Percentiles rank a stretch among this genome's conserved stretches.
phyloP scores from a whole-genome alignment of 2,888 invertebrate species.

The Icerya purchasi region DNA sequence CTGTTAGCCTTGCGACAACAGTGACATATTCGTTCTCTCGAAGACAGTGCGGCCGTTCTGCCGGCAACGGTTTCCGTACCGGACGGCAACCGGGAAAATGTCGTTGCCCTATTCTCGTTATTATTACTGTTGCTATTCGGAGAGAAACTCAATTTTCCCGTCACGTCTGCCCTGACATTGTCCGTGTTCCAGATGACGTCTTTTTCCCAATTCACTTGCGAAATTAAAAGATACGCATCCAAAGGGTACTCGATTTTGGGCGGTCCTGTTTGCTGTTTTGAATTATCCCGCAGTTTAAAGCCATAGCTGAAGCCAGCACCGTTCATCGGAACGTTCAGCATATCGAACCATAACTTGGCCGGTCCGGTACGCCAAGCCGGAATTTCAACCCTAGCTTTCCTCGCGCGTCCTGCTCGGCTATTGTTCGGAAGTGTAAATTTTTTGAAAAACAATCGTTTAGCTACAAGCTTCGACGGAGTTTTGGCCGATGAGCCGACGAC shows the following conservation, averaged over 20 bases:
- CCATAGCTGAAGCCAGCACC: constrained; percentile 94
- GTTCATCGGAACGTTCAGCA: constrained; percentile 80
- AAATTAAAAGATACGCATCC: constrained; percentile 85
- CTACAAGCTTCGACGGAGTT: too few species aligned
- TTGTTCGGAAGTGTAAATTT: too few species aligned
- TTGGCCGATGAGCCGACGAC: too few species aligned
- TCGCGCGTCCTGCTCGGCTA: too few species aligned
- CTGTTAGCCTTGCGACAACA: constrained; percentile 37
- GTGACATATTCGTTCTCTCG: not conserved
- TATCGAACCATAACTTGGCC: constrained; percentile 96
- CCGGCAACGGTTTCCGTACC: not conserved
- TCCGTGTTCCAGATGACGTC: constrained; percentile 91
- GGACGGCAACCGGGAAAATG: not conserved
- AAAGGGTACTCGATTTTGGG: constrained; percentile 47
- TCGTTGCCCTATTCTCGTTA: constrained; percentile 17
- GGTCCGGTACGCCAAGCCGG: constrained; percentile 95
- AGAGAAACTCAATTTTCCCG: too few species aligned
- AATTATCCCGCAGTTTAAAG: constrained; percentile 39
- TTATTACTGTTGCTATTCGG: constrained; percentile 60
- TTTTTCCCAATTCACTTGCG: constrained; percentile 93
- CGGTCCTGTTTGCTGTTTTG: constrained; percentile 23
- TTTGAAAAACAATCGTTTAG: too few species aligned
- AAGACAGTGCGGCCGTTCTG: not conserved
- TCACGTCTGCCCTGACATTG: too few species aligned
- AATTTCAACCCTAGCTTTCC: too few species aligned